A percentile compares a stretch with the other conserved stretches of the same genome.
Evolutionary conservation across 2,113 vertebrate species (phyloP).

Genomic region (Condylura cristata): DNA sequence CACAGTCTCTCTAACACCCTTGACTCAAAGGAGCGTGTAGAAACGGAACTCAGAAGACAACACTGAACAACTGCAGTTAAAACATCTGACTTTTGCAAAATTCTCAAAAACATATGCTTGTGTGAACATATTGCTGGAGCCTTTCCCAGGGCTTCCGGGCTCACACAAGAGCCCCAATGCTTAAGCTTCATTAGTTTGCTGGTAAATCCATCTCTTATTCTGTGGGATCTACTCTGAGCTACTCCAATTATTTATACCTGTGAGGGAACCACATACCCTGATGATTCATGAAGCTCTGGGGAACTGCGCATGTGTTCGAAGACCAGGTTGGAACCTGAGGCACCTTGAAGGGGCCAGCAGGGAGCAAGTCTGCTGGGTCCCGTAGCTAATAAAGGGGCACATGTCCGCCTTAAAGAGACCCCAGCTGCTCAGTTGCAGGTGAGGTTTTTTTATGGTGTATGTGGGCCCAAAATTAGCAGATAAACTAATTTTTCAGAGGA

Average conservation of each 20-base stretch:
- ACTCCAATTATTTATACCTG: background rate
- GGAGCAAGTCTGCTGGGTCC: background rate
- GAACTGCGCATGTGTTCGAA: background rate
- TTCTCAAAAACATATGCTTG: background rate
- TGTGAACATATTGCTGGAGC: background rate
- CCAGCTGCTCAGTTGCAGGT: background rate
- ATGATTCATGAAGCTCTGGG: background rate
- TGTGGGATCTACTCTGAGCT: background rate
- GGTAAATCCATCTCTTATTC: background rate
- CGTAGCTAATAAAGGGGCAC: background rate
- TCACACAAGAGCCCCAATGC: background rate
- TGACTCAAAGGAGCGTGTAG: background rate
- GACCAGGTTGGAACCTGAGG: background rate
- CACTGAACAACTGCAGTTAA: background rate
- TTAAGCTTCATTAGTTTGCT: background rate
- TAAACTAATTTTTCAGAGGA: background rate
- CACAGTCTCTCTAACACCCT: background rate
- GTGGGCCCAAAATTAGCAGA: background rate
- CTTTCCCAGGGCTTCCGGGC: background rate
- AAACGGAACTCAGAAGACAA: background rate
- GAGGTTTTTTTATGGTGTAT: background rate
- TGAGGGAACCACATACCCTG: background rate
- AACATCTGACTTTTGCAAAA: background rate
- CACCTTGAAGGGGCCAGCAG: background rate
- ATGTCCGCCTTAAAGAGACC: background rate